Evolutionary conservation across 23 tunicate species (phyloP).

Genomic region (Phallusia fumigata): DNA sequence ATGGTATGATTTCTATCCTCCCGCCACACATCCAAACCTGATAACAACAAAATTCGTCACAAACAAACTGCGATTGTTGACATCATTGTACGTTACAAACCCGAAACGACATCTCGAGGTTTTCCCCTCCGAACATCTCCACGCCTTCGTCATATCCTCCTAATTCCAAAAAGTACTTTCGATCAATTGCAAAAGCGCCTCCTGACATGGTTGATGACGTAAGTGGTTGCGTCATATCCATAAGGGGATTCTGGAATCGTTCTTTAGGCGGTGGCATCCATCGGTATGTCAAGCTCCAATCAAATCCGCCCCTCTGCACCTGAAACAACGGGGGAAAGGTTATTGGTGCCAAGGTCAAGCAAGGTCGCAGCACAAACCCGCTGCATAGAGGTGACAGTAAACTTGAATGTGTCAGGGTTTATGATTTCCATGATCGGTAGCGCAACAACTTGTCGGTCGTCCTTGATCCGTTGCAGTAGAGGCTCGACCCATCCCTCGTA

Average conservation of each 20-base stretch:
- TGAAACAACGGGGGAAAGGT: neutral
- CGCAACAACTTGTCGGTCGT: slow-evolving; percentile 62
- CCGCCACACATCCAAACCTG: slow-evolving; percentile 99
- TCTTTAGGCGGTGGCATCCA: slow-evolving; percentile 78
- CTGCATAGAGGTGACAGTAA: slow-evolving; percentile 84
- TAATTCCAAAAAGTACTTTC: slow-evolving; percentile 53
- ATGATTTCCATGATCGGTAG: slow-evolving; percentile 87
- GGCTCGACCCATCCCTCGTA: slow-evolving; percentile 97
- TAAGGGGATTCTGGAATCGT: slow-evolving; percentile 52
- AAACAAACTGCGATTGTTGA: slow-evolving; percentile 64
- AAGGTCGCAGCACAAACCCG: slow-evolving; percentile 29
- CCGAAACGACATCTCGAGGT: slow-evolving; percentile 94
- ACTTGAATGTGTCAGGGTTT: slow-evolving; percentile 82
- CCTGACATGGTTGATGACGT: slow-evolving; percentile 93
- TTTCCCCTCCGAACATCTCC: slow-evolving; percentile 93
- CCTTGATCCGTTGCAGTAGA: slow-evolving; percentile 56
- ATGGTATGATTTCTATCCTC: slow-evolving; percentile 86
- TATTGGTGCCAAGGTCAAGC: neutral
- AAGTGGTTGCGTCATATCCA: slow-evolving; percentile 74
- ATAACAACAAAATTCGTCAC: slow-evolving; percentile 26
- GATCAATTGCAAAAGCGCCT: slow-evolving; percentile 82
- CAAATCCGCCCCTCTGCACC: slow-evolving; percentile 95
- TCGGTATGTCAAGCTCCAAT: slow-evolving; percentile 85
- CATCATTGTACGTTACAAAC: slow-evolving; percentile 16
- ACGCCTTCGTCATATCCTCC: slow-evolving; percentile 82